Percentiles rank a stretch among this genome's conserved stretches.
Evolutionary conservation across 2,113 vertebrate genomes (phyloP).

Genomic region (Notarius lentiginosus): DNA sequence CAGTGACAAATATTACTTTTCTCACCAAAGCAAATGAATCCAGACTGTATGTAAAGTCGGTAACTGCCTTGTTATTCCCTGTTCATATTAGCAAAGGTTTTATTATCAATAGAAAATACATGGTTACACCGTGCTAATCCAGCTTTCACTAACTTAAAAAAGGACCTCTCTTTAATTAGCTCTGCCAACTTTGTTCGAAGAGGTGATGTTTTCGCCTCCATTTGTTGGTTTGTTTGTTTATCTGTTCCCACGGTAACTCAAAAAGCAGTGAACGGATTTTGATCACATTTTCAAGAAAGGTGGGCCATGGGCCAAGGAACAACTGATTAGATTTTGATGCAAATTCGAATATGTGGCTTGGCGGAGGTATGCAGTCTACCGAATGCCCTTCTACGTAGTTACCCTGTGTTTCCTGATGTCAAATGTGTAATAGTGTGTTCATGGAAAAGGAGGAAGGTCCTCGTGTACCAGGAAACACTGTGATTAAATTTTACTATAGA

Average conservation of each 20-base stretch:
- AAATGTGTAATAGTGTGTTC: background rate
- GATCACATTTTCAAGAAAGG: no score
- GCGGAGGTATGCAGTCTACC: no score
- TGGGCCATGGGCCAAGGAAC: no score
- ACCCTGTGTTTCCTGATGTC: background rate
- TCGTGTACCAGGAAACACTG: background rate
- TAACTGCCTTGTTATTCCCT: background rate
- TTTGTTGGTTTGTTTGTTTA: no score
- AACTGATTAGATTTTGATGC: no score
- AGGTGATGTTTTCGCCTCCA: no score
- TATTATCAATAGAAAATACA: background rate
- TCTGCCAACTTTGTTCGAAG: no score
- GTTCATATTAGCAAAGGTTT: background rate
- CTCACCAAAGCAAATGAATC: background rate
- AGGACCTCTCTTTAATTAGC: no score
- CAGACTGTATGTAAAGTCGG: background rate
- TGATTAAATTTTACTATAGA: background rate
- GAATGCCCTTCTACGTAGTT: background rate
- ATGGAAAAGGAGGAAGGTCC: background rate
- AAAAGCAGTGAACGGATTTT: no score
- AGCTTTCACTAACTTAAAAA: background rate
- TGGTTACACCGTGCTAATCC: background rate
- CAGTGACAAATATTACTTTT: slow-evolving; percentile 25
- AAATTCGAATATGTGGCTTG: no score
- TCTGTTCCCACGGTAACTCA: no score